Evolutionary conservation across 2,113 vertebrate species (phyloP), one percentile per base, ranked within the genome.

Genomic region (Abramis brama): DNA sequence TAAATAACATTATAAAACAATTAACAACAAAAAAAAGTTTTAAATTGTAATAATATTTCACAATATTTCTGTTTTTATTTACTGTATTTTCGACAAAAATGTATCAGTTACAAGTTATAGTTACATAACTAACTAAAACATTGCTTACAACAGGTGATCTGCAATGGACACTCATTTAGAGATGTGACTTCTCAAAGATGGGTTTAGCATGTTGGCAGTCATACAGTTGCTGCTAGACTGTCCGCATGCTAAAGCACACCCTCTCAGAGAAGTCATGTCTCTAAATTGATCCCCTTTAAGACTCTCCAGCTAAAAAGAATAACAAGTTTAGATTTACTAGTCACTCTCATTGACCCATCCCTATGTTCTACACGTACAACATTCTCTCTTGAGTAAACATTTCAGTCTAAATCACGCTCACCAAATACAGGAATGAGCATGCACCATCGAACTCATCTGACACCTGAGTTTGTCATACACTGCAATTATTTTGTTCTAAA

Each of bases 401-500:
- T 62, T 17, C 57, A 17, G 23, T 43, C 52, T 10, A 25, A 27
- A 79, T 43, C 77, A 25, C 36, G 9, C 33, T 27, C 59, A 62
- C 57, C 36, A 17, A 45, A 62, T 25, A 62, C 78, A 45, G 55
- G 78, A 80, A 25, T 45, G 78, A 62, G 57, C 59, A 62, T 62
- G 59, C 33, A 43, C 21, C 33, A 3, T 43, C 12, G 9, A 50
- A 55, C 75, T 52, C 36, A 27, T 62, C 23, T 80, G 78, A 80
- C 76, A 59, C 19, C 76, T 2, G 52, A 36, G 47, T 79, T 79
- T 80, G 33, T 64, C 23, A 62, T 62, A 45, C 47, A 19, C 47
- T 77, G 78, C 59, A 62, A 80, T 80, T 80, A 80, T 64, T 80
- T 80, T 80, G 78, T 80, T 80, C 78, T 60, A 80, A 80, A 43